Conservation (phyloP, 2,797 vertebrate genomes). For the Sebastes paucispinis region DNA sequence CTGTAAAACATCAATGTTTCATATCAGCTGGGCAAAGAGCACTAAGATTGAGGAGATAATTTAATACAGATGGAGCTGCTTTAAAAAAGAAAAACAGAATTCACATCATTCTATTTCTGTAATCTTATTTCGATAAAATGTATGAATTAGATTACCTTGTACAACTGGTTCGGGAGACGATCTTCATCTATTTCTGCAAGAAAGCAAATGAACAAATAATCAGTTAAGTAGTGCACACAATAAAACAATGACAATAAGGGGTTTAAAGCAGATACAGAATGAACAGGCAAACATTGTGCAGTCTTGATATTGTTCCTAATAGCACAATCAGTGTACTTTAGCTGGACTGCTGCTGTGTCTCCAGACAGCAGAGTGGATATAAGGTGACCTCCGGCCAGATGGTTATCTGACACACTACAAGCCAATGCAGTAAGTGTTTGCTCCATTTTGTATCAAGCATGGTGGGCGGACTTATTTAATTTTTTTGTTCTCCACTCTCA, state of each 20-base stretch:
- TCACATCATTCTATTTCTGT: constrained; percentile 1
- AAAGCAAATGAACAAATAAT: constrained; percentile 31
- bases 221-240: not conserved
- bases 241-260: not conserved
- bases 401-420: constrained; percentile 33
- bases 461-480: not conserved
- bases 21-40: constrained; percentile 6
- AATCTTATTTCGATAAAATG: not conserved
- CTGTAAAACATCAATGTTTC: constrained; percentile 73
- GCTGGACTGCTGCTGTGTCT: constrained; percentile 13
- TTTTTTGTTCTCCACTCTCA: not conserved
- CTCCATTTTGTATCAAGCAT: constrained; percentile 1
- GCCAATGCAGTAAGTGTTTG: not conserved
- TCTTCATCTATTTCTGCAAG: constrained; percentile 91
- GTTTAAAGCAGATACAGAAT: not conserved
- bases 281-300: not conserved
- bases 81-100: not conserved
- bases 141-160: constrained; percentile 84
- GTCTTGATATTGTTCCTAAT: not conserved
- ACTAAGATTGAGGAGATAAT: not conserved
- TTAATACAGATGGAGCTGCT: not conserved
- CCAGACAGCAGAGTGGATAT: constrained; percentile 17
- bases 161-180: constrained; percentile 88
- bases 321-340: not conserved
- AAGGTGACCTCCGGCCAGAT: constrained; percentile 53